phyloP scores from a whole-genome alignment of 2,797 vertebrate species.

The Rhabdophis nuchalis region DNA sequence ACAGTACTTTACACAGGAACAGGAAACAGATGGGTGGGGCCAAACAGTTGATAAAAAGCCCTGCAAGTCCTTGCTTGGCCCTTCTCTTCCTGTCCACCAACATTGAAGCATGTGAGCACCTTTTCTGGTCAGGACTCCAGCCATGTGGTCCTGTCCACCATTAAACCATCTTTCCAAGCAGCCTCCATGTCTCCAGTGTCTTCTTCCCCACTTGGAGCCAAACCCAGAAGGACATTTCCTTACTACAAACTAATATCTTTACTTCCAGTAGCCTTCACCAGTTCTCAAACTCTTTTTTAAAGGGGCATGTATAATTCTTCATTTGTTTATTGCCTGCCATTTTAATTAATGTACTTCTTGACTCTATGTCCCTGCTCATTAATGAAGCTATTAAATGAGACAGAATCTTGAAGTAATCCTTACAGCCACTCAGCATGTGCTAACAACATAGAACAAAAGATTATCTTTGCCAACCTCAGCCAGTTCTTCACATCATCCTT shows the following conservation, averaged over 20 bases:
- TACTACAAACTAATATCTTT: not conserved
- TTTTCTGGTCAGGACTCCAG: no score
- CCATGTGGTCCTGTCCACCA: no score
- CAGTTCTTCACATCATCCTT: conserved; percentile 40
- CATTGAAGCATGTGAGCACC: no score
- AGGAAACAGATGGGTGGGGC: no score
- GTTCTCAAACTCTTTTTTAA: conserved; percentile 17
- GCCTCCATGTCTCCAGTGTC: no score
- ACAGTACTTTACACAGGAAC: no score
- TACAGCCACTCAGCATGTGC: conserved; percentile 38
- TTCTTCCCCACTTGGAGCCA: no score
- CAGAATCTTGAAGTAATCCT: conserved; percentile 30
- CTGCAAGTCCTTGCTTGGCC: no score
- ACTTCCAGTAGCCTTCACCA: not conserved
- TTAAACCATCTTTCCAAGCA: no score
- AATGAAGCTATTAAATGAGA: conserved; percentile 19
- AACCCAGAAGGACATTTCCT: no score
- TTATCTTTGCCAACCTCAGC: conserved; percentile 48
- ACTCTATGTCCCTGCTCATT: conserved; percentile 1
- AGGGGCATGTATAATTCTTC: not conserved
- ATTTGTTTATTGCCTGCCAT: conserved; percentile 10
- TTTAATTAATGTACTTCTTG: conserved; percentile 19
- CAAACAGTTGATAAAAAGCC: no score
- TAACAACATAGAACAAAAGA: conserved; percentile 48
- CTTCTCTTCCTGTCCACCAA: no score